These are phyloP conservation scores for Eupleurogrammus muticus DNA, from an alignment of 2,797 vertebrate genomes.

Conservation along the genomic window DNA sequence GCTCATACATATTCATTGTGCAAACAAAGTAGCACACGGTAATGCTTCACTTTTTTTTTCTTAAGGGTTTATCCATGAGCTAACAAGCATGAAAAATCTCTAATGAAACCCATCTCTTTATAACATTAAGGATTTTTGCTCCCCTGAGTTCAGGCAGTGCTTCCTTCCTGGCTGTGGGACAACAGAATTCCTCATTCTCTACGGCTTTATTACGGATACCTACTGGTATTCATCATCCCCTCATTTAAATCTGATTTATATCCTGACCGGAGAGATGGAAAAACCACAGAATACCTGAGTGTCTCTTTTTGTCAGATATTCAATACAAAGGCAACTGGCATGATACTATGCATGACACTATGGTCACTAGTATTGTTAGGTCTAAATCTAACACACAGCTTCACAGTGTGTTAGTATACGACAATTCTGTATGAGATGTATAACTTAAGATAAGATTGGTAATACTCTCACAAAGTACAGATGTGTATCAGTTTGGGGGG, in stretches of 20 bases:
- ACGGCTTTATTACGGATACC: neutral
- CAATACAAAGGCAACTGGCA: neutral
- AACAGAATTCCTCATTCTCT: constrained; percentile 14
- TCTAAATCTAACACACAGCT: neutral
- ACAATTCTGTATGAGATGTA: too few species aligned
- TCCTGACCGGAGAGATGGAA: neutral
- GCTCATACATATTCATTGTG: neutral
- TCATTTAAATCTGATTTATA: constrained; percentile 11
- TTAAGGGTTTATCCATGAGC: too few species aligned
- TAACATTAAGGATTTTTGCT: neutral
- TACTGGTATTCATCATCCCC: neutral
- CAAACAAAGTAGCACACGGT: constrained; percentile 2
- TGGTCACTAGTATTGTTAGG: too few species aligned
- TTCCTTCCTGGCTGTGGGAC: neutral
- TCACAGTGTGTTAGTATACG: too few species aligned
- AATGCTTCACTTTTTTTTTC: neutral
- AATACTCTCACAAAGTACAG: too few species aligned
- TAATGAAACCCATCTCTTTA: neutral
- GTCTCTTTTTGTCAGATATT: neutral
- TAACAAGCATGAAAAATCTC: neutral
- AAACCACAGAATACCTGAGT: neutral
- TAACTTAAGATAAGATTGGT: too few species aligned
- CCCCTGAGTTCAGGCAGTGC: neutral
- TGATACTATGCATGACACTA: too few species aligned
- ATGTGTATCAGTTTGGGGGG: too few species aligned